phyloP scores from a whole-genome alignment of 1,140 invertebrate genomes.

The Pristionchus pacificus region DNA sequence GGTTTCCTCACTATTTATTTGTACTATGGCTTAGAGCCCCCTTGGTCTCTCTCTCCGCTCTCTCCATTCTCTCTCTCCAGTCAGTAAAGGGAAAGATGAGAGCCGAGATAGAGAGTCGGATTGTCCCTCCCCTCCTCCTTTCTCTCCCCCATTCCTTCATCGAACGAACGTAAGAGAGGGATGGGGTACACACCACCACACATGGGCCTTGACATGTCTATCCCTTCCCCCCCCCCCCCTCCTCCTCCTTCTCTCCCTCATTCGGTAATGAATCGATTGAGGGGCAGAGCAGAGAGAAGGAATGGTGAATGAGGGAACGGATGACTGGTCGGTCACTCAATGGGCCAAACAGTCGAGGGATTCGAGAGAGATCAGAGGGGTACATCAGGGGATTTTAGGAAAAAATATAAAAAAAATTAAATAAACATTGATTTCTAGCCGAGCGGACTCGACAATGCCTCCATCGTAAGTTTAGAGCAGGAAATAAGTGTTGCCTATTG shows the following conservation, averaged over 20 bases:
- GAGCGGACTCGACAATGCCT: background rate
- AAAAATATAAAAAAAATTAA: background rate
- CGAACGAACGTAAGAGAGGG: background rate
- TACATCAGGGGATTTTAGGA: no score
- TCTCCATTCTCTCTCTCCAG: background rate
- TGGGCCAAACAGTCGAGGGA: no score
- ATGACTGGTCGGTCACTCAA: no score
- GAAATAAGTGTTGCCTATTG: no score
- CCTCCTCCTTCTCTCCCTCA: background rate
- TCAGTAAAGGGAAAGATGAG: no score
- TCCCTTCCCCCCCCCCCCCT: background rate
- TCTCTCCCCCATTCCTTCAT: background rate
- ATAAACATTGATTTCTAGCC: background rate
- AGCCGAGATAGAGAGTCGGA: no score
- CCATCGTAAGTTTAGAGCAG: no score
- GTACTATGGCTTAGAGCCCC: background rate
- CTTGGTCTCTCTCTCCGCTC: background rate
- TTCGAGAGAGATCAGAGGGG: no score
- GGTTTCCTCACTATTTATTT: conserved; percentile 17
- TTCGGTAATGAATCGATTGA: background rate
- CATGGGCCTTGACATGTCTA: background rate
- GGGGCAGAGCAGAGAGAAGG: background rate
- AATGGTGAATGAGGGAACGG: no score
- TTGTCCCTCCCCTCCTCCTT: background rate
- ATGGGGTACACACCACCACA: background rate